Evolutionary conservation across 2,797 vertebrate genomes (phyloP).

Genomic region (Ficedula albicollis): DNA sequence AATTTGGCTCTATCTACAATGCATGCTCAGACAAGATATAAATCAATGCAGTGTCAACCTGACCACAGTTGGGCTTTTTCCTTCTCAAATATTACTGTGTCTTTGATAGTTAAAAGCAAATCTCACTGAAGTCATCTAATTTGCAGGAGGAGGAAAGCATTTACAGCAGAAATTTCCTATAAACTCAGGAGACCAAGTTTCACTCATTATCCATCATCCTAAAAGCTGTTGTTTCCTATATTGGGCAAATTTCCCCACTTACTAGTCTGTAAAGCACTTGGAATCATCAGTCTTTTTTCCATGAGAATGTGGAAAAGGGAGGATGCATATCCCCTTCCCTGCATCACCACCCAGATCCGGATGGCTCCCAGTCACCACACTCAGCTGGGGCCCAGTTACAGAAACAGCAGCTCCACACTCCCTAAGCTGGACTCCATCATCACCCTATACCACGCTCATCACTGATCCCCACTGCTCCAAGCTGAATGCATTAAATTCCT

Average conservation of each 20-base stretch:
- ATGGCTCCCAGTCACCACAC: neutral
- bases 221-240: neutral
- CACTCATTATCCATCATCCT: neutral
- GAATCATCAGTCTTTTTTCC: neutral
- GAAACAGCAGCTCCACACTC: neutral
- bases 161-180: neutral
- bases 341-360: neutral
- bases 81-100: neutral
- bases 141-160: neutral
- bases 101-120: neutral
- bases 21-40: constrained; percentile 3
- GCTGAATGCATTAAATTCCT: neutral
- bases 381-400: neutral
- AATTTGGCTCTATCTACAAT: neutral
- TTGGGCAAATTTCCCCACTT: neutral
- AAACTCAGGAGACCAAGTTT: neutral
- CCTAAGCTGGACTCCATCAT: neutral
- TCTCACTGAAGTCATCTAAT: neutral
- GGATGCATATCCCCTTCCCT: neutral
- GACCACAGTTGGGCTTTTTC: neutral
- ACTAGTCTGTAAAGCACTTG: neutral
- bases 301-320: neutral
- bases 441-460: fast-evolving
- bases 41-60: constrained; percentile 25
- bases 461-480: neutral